Conservation (phyloP, 2,888 invertebrate genomes). For the Brachynemurus nebulosus region DNA sequence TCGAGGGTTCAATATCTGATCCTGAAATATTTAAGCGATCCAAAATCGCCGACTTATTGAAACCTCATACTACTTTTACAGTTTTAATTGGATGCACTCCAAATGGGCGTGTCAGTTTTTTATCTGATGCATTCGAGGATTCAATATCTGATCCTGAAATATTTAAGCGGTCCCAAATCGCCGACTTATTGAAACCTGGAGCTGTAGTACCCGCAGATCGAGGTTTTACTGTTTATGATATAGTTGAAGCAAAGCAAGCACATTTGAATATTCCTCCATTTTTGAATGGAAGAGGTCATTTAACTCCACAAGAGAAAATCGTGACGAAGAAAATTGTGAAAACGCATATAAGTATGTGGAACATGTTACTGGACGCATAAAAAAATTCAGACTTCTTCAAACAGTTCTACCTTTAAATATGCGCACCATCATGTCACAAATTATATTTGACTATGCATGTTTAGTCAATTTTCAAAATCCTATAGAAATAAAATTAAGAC, state of each 20-base stretch:
- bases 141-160: too few species aligned
- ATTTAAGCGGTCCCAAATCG: constrained; percentile 13
- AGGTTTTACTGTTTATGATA: constrained; percentile 18
- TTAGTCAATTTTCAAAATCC: constrained; percentile 13
- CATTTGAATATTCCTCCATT: constrained; percentile 19
- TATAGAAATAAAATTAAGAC: background rate
- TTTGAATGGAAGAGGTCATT: constrained; percentile 15
- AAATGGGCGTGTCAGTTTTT: too few species aligned
- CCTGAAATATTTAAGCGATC: too few species aligned
- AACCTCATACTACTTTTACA: too few species aligned
- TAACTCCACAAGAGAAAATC: constrained; percentile 17
- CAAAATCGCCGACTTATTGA: constrained; percentile 10
- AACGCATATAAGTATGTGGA: constrained; percentile 18
- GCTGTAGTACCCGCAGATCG: constrained; percentile 19
- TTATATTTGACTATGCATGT: constrained; percentile 15
- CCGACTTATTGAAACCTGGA: constrained; percentile 14
- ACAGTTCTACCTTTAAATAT: constrained; percentile 15
- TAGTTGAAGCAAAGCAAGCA: constrained; percentile 15
- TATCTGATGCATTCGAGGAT: too few species aligned
- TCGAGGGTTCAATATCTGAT: constrained; percentile 18
- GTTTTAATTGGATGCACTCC: too few species aligned
- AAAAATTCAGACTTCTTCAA: constrained; percentile 16
- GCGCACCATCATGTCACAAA: constrained; percentile 13
- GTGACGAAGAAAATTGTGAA: constrained; percentile 18
- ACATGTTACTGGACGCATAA: constrained; percentile 17